These are phyloP conservation scores for Anthrax anthrax DNA, from an alignment of 2,888 invertebrate genomes.

Conservation along the genomic window DNA sequence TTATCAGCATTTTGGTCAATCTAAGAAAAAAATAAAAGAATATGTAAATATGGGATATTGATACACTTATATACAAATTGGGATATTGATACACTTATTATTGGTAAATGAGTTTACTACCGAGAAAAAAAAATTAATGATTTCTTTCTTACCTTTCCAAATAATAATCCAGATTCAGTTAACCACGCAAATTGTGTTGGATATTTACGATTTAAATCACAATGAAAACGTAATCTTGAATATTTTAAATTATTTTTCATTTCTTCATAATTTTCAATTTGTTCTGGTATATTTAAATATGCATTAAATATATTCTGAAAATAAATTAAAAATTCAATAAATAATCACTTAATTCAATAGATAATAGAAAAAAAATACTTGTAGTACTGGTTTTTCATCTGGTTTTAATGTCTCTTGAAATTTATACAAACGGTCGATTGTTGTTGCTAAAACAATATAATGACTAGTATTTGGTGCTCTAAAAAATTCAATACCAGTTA, in stretches of 20 bases:
- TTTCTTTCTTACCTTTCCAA: constrained; percentile 62
- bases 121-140: no score
- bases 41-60: neutral
- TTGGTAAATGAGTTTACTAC: no score
- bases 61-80: no score
- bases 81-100: no score
- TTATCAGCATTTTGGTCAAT: constrained; percentile 13
- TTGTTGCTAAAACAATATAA: constrained; percentile 72
- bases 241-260: constrained; percentile 57
- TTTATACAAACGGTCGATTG: constrained; percentile 72
- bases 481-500: constrained; percentile 79
- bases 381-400: constrained; percentile 61
- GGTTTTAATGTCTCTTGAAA: constrained; percentile 63
- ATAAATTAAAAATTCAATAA: no score
- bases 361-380: no score
- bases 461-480: constrained; percentile 53
- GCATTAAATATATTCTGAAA: constrained; percentile 63
- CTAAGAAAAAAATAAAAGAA: constrained; percentile 5
- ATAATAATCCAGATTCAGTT: constrained; percentile 67
- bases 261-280: constrained; percentile 46
- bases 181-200: constrained; percentile 81
- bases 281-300: constrained; percentile 57
- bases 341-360: no score
- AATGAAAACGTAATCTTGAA: constrained; percentile 67
- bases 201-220: constrained; percentile 45